phyloP scores from a whole-genome alignment of 2,797 vertebrate genomes.

The Tapirus indicus region DNA sequence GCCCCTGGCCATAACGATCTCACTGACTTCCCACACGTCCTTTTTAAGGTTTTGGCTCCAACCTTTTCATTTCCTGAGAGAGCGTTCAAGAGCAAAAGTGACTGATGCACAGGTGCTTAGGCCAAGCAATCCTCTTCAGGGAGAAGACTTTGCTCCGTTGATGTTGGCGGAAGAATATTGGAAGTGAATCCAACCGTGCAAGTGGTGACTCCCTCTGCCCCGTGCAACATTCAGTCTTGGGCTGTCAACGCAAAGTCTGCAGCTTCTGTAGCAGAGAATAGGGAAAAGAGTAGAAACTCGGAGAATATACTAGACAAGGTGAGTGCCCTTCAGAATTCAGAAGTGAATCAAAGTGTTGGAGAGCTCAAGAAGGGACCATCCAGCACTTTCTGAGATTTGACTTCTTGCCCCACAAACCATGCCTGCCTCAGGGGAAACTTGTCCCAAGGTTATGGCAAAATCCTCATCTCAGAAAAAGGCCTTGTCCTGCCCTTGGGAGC shows the following conservation, averaged over 20 bases:
- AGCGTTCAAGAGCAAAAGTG: too few species aligned
- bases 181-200: background rate
- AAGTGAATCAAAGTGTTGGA: background rate
- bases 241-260: background rate
- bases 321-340: background rate
- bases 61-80: too few species aligned
- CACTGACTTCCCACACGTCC: background rate
- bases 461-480: background rate
- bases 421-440: too few species aligned
- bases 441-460: background rate
- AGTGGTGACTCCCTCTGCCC: background rate
- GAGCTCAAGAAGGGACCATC: background rate
- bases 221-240: background rate
- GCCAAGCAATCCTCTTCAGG: background rate
- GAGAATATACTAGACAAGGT: background rate
- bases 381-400: background rate
- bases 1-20: background rate
- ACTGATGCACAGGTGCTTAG: background rate
- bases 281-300: background rate
- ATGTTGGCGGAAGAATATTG: background rate
- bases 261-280: background rate
- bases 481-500: background rate
- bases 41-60: background rate
- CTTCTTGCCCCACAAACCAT: background rate
- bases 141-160: background rate